A percentile compares a stretch with the other conserved stretches of the same genome.
phyloP scores from a whole-genome alignment of 2,113 vertebrate genomes.

The Sigmodon hispidus region DNA sequence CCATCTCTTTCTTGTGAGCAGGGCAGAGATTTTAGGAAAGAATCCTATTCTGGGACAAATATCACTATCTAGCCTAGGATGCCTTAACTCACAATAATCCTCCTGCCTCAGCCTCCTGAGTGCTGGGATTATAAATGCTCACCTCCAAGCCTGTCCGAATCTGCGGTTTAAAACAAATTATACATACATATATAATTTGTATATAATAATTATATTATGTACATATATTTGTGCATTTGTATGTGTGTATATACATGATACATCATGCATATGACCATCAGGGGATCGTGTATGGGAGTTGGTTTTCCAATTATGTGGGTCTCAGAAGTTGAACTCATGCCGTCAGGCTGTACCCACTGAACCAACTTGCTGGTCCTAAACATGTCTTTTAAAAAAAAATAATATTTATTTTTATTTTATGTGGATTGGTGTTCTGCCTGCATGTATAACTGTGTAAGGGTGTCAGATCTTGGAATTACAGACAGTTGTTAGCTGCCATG shows the following conservation, averaged over 20 bases:
- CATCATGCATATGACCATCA: background rate
- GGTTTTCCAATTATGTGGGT: background rate
- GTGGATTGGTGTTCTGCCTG: too few species aligned
- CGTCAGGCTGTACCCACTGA: background rate
- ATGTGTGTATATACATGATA: background rate
- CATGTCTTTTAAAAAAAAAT: too few species aligned
- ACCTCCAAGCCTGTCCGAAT: background rate
- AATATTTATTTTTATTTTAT: too few species aligned
- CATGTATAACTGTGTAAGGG: too few species aligned
- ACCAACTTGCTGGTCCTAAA: background rate
- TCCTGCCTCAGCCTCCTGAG: background rate
- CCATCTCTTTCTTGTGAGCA: background rate
- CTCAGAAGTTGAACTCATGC: background rate
- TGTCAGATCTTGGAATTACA: too few species aligned
- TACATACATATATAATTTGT: too few species aligned
- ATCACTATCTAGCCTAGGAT: background rate
- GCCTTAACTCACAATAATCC: background rate
- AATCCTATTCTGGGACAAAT: background rate
- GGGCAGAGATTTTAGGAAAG: background rate
- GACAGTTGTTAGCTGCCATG: too few species aligned
- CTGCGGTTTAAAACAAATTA: background rate
- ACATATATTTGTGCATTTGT: background rate
- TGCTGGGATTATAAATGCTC: background rate
- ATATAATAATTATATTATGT: too few species aligned
- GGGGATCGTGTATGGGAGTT: background rate